phyloP scores from a whole-genome alignment of 2,888 invertebrate genomes.

The Agrotis segetum region DNA sequence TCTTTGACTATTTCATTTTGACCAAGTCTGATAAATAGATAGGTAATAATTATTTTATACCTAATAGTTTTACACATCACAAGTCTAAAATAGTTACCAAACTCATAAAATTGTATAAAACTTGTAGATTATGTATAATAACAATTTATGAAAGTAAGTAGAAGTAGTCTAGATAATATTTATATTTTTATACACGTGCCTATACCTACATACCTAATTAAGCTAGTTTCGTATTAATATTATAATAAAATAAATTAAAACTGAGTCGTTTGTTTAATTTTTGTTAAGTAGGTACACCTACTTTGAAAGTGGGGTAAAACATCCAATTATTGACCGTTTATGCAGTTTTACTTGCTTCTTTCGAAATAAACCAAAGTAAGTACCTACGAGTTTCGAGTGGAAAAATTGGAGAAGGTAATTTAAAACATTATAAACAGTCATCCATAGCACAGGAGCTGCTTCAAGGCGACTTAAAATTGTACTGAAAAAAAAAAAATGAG shows the following conservation, averaged over 20 bases:
- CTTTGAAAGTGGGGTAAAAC: no score
- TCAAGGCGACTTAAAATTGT: no score
- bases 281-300: no score
- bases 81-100: constrained; percentile 35
- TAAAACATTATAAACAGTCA: no score
- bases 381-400: no score
- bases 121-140: constrained; percentile 25
- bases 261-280: constrained; percentile 9
- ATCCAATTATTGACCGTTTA: no score
- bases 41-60: not conserved
- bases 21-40: not conserved
- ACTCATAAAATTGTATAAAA: constrained; percentile 38
- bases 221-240: constrained; percentile 51
- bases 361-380: no score
- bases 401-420: no score
- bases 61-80: not conserved
- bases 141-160: constrained; percentile 30
- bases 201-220: constrained; percentile 57
- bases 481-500: no score
- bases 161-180: constrained; percentile 53
- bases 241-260: constrained; percentile 39
- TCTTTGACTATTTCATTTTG: not conserved
- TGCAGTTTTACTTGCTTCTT: no score
- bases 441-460: no score
- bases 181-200: constrained; percentile 64